phyloP scores from a whole-genome alignment of 2,113 vertebrate species.

The Heterotilapia buettikoferi region DNA sequence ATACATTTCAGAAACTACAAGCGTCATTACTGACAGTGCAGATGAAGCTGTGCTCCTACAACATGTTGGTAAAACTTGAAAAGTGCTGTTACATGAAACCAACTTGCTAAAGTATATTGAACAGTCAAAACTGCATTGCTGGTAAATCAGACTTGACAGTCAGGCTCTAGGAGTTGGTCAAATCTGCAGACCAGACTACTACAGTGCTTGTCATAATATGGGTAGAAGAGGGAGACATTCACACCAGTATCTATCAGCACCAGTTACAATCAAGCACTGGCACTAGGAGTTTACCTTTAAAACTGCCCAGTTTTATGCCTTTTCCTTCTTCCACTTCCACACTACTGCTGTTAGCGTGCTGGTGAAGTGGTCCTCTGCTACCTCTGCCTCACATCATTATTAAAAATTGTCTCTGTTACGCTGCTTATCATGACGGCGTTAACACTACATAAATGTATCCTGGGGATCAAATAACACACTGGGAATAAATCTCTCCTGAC shows the following conservation, averaged over 20 bases:
- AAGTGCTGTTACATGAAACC: too few relatives aligned
- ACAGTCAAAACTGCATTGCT: background rate
- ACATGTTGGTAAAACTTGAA: background rate
- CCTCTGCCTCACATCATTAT: background rate
- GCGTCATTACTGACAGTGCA: background rate
- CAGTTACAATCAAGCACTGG: constrained; percentile 9
- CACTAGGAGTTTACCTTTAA: background rate
- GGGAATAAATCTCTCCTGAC: background rate
- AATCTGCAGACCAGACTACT: background rate
- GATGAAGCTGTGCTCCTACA: background rate
- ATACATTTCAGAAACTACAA: background rate
- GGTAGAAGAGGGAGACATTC: background rate
- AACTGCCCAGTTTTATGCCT: background rate
- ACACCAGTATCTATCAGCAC: background rate
- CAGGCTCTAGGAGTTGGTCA: background rate
- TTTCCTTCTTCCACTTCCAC: background rate
- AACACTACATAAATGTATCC: background rate
- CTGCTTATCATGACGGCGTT: background rate
- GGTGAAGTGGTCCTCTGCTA: background rate
- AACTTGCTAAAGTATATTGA: background rate
- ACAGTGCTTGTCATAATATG: background rate
- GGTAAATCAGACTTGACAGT: background rate
- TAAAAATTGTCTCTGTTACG: background rate
- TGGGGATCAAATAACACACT: background rate
- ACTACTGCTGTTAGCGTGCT: background rate